Evolutionary conservation across 2,797 vertebrate genomes (phyloP).

Genomic region (Leptoclinus maculatus): DNA sequence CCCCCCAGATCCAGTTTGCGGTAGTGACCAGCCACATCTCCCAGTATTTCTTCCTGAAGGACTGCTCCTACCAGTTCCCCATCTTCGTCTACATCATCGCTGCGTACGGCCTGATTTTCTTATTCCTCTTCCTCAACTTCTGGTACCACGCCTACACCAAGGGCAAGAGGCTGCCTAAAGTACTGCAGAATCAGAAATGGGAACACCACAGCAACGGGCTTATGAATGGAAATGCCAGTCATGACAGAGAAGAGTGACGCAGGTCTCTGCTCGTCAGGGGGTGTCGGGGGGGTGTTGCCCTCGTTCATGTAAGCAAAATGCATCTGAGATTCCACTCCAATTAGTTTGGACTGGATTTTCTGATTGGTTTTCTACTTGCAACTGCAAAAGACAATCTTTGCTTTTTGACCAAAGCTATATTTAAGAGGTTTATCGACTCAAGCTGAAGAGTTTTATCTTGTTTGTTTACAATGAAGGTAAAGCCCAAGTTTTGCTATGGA

Average conservation of each 20-base stretch:
- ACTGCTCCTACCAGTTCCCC: conserved; percentile 93
- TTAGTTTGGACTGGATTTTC: conserved; percentile 29
- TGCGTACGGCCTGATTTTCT: conserved; percentile 90
- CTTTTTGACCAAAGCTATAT: conserved; percentile 58
- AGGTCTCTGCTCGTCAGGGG: neutral
- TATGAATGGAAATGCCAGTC: conserved; percentile 78
- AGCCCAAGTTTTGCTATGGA: conserved; percentile 27
- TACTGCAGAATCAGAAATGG: conserved; percentile 82
- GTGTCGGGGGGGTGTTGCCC: conserved; percentile 18
- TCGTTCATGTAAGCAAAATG: conserved; percentile 36
- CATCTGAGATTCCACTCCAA: conserved; percentile 27
- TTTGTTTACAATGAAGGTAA: conserved; percentile 56
- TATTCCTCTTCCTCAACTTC: conserved; percentile 95
- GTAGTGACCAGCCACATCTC: conserved; percentile 89
- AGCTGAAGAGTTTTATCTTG: conserved; percentile 27
- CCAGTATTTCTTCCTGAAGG: conserved; percentile 93
- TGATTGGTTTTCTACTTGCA: conserved; percentile 41
- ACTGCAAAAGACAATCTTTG: conserved; percentile 70
- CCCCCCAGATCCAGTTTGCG: conserved; percentile 90
- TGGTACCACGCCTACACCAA: conserved; percentile 98
- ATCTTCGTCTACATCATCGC: conserved; percentile 93
- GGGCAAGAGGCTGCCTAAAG: conserved; percentile 93
- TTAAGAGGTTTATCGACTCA: conserved; percentile 50
- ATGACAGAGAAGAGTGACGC: conserved; percentile 77
- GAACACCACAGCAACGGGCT: conserved; percentile 77